These are phyloP conservation scores for Leptogaster cylindrica DNA, from an alignment of 2,888 invertebrate genomes.

Conservation along the genomic window DNA sequence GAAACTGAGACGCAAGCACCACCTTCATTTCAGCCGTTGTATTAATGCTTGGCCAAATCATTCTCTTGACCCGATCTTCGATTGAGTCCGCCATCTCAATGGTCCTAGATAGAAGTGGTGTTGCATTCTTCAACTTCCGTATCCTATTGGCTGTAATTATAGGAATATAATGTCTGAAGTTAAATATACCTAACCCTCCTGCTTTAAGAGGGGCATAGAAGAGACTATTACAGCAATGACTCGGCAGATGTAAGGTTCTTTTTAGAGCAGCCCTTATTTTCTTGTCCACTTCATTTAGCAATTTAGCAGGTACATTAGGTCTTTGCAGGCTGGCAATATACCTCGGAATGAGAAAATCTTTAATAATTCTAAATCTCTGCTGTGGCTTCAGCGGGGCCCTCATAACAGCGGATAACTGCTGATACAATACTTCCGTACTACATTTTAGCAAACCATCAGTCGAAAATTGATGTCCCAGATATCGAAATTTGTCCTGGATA, in stretches of 20 bases:
- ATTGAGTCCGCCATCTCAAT: background rate
- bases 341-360: background rate
- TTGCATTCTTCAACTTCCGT: background rate
- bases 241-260: background rate
- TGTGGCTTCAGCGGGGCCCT: background rate
- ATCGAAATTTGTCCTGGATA: background rate
- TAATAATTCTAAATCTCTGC: background rate
- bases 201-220: background rate
- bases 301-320: background rate
- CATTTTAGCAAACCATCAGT: background rate
- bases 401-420: background rate
- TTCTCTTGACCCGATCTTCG: background rate
- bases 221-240: background rate
- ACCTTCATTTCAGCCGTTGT: background rate
- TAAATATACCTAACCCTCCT: background rate
- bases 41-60: background rate
- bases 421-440: background rate
- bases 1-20: background rate
- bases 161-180: background rate
- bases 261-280: background rate
- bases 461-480: background rate
- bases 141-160: background rate
- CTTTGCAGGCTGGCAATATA: background rate
- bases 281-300: background rate
- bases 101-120: background rate